Conservation (phyloP, 2,113 vertebrate species). For the Cygnus atratus region DNA sequence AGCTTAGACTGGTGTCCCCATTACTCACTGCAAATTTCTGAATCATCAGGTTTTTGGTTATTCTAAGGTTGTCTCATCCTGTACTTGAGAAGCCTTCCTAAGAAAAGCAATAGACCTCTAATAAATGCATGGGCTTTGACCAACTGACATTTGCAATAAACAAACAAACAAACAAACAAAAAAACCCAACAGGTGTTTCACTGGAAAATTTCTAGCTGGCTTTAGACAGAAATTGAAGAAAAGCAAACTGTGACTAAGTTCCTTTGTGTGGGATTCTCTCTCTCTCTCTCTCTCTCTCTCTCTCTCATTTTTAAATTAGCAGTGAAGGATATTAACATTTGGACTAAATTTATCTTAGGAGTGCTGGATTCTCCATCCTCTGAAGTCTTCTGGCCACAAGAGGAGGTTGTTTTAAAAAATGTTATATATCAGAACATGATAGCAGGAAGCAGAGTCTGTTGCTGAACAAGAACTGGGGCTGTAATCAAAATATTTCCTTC, state of each 20-base stretch:
- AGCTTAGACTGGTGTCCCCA: not conserved
- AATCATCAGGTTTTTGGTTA: not conserved
- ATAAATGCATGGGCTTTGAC: not conserved
- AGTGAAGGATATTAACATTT: not conserved
- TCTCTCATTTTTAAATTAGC: not conserved
- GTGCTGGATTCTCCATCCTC: not conserved
- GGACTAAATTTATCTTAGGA: not conserved
- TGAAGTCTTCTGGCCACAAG: not conserved
- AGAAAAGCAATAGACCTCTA: not conserved
- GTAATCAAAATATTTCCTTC: not conserved
- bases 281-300: fast-evolving
- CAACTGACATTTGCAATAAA: not conserved
- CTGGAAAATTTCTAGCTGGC: not conserved
- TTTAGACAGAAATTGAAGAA: not conserved
- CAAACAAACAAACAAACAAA: too few relatives aligned
- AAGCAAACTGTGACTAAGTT: not conserved
- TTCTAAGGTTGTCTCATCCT: not conserved
- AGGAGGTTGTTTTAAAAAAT: not conserved
- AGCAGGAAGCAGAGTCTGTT: not conserved
- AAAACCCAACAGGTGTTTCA: not conserved
- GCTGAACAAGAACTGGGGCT: not conserved
- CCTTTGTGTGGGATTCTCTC: not conserved
- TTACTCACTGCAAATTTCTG: not conserved
- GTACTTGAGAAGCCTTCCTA: not conserved
- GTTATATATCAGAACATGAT: not conserved